phyloP scores from a whole-genome alignment of 2,797 vertebrate species.

The Squalus acanthias region DNA sequence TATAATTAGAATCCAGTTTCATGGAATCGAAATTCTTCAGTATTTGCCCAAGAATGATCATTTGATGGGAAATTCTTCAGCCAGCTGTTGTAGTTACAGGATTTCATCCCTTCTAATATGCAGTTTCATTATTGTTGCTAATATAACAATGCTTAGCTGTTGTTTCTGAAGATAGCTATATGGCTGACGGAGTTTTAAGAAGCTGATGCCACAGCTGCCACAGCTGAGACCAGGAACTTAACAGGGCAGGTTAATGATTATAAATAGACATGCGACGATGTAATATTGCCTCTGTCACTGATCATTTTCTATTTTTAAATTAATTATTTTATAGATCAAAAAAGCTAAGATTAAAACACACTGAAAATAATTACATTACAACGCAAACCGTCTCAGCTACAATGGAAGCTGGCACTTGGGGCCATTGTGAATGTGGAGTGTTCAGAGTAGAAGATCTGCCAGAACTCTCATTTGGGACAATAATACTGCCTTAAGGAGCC shows the following conservation, averaged over 20 bases:
- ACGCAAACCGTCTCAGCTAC: background rate
- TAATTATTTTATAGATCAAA: too few relatives aligned
- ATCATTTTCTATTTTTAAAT: background rate
- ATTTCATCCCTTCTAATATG: background rate
- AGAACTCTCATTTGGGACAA: background rate
- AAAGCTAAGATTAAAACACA: background rate
- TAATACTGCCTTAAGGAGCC: background rate
- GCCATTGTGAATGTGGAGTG: background rate
- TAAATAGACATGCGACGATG: background rate
- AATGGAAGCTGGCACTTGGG: background rate
- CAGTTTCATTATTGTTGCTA: background rate
- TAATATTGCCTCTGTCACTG: background rate
- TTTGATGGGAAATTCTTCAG: background rate
- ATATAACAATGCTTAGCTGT: background rate
- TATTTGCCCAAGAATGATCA: background rate
- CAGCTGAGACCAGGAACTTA: background rate
- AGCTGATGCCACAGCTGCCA: background rate
- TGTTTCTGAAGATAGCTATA: background rate
- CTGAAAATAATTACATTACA: background rate
- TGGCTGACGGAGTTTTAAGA: background rate
- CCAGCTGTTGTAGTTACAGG: background rate
- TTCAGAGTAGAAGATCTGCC: background rate
- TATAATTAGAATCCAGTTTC: constrained; percentile 8
- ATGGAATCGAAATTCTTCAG: background rate
- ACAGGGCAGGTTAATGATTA: background rate